Conservation (phyloP, 1,140 invertebrate species). For the Thaumetopoea pityocampa region DNA sequence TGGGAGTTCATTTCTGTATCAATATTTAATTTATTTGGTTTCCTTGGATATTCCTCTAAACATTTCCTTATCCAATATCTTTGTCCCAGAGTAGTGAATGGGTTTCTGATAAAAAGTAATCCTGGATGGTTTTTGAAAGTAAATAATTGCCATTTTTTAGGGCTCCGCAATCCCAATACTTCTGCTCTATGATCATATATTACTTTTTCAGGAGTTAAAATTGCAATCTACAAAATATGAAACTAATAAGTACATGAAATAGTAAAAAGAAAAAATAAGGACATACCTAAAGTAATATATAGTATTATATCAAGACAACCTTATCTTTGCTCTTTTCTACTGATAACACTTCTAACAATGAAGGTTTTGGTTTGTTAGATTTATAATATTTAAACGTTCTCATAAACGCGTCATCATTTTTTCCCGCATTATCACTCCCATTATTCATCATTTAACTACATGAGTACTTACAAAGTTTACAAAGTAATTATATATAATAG, state of each 20-base stretch:
- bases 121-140: slow-evolving; percentile 78
- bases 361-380: slow-evolving; percentile 48
- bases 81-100: slow-evolving; percentile 87
- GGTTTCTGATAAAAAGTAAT: slow-evolving; percentile 88
- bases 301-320: slow-evolving; percentile 20
- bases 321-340: slow-evolving; percentile 26
- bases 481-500: too few species aligned
- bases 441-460: too few species aligned
- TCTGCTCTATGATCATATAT: slow-evolving; percentile 28
- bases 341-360: slow-evolving; percentile 38
- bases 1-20: slow-evolving; percentile 46
- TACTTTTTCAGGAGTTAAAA: slow-evolving; percentile 5
- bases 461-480: too few species aligned
- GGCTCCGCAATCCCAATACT: slow-evolving; percentile 71
- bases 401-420: slow-evolving; percentile 60
- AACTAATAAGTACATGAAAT: not conserved
- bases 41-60: slow-evolving; percentile 84
- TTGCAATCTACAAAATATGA: slow-evolving; percentile 25
- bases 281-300: too few species aligned
- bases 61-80: slow-evolving; percentile 89
- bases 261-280: too few species aligned
- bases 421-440: too few species aligned
- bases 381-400: slow-evolving; percentile 67
- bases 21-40: slow-evolving; percentile 89
- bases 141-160: slow-evolving; percentile 77